Evolutionary conservation across 1,140 invertebrate species (phyloP).

Genomic region (Drosophila punjabiensis): DNA sequence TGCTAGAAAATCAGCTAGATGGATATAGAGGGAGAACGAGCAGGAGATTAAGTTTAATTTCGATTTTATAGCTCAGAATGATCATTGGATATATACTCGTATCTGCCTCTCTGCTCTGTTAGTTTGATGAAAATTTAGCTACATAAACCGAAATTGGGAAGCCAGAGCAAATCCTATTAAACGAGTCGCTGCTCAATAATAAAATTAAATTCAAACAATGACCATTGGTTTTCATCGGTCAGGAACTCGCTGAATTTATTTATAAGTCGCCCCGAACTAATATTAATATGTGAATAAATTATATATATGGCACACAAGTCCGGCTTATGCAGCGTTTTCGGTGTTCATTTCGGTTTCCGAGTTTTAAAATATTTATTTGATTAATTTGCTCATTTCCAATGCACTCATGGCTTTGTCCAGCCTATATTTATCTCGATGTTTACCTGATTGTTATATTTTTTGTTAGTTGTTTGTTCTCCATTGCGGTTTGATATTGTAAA

Average conservation of each 20-base stretch:
- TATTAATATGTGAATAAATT: constrained; percentile 65
- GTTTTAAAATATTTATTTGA: constrained; percentile 69
- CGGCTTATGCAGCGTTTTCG: constrained; percentile 30
- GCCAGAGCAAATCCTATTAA: constrained; percentile 51
- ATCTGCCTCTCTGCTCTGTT: too few relatives aligned
- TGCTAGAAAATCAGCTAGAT: constrained; percentile 29
- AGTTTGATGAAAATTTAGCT: constrained; percentile 9
- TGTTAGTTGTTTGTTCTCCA: constrained; percentile 24
- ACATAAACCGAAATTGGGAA: constrained; percentile 14
- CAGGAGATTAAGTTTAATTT: constrained; percentile 31
- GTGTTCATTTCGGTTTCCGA: constrained; percentile 34
- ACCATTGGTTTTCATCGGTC: not conserved
- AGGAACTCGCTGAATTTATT: constrained; percentile 19
- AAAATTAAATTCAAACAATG: constrained; percentile 46
- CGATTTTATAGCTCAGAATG: constrained; percentile 22
- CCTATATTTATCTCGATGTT: constrained; percentile 13
- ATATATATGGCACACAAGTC: constrained; percentile 48
- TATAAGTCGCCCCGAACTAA: constrained; percentile 32
- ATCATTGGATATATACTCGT: constrained; percentile 13
- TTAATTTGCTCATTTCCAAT: constrained; percentile 46
- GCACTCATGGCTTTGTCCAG: constrained; percentile 9
- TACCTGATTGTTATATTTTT: constrained; percentile 22
- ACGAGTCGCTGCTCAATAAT: constrained; percentile 43
- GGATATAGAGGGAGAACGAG: not conserved
- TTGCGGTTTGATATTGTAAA: constrained; percentile 49